Evolutionary conservation across 1,140 invertebrate genomes (phyloP), one percentile per base, ranked within the genome.

Genomic region (Procambarus clarkii): DNA sequence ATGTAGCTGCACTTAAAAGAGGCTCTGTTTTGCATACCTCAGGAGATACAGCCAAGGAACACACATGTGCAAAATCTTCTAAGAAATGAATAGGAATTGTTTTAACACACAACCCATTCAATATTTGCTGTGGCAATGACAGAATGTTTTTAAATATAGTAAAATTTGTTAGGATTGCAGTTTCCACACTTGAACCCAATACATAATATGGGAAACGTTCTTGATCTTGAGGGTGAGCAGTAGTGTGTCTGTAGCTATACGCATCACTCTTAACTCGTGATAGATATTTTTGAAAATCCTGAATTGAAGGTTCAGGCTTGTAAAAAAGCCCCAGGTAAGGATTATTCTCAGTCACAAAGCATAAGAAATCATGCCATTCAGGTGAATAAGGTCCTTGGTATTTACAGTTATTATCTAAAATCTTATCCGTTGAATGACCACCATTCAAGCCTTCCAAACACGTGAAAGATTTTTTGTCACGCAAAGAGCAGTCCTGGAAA

Each of bases 351-450:
- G 54, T 85, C 18, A 85, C 48, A 45, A 48, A 78, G 50, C 88
- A 91, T 54, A 91, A 69, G n/a, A 91, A 79, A 69, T 79, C 48
- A 79, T 85, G 88, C 88, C 88, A 91, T 45, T 84, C 88, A 34
- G 81, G 82, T 8, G 88, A 74, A 71, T 85, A 91, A 18, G 82
- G 88, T 18, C 82, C 76, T 34, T 46, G 46, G 58, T 91, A 91
- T 46, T 91, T 84, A 69, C 88, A 91, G 24, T 45, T 85, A 48
- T 85, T 46, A 13, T 84, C 54, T 2, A 64, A 8, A 34, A 46
- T 46, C 58, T 64, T 64, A n/a, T 64, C 74, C 24, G 82, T 69
- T 71, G 34, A 4, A 21, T 91, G 88, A 69, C 74, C 88, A 18
- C 83, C 80, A 18, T 69, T 15, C 44, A 80, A 50, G 21, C 82